Base-by-base conservation (phyloP, 2,888 invertebrate genomes). In the Scaptodrosophila latifasciaeformis region DNA sequence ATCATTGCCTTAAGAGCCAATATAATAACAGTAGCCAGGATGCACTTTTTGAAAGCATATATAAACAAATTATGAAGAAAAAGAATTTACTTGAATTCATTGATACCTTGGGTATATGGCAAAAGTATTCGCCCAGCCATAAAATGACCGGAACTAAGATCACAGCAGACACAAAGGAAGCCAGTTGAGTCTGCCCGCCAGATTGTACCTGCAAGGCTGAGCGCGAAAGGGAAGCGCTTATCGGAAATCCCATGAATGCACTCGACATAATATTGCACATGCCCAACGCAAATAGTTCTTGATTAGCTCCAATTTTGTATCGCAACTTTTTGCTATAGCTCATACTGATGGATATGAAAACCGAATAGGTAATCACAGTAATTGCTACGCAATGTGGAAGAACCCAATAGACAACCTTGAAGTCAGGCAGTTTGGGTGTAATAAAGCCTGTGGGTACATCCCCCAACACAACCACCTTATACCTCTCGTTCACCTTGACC, bases 101-200 rank as follows among this genome's bases (percentile, higher is more conserved):
- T 65, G 70, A 68, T 79, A 88, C 89, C 68, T 87, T 88, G 42
- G 96, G 96, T 39, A 96, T 85, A 2, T 91, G 89, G 79, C 92
- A 90, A 80, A 96, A 93, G 71, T 92, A 90, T 2, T 93, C 93
- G 5, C 93, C 95, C 57, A 95, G 89, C 88, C 91, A 92, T 24
- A 95, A 86, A 30, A 96, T 87, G 24, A 95, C 91, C 15, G 92
- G 84, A 1, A 95, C 85, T 12, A 96, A 86, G 45, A 95, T 85
- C 2, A 83, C 58, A 67, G 92, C 92, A 0, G 94, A 93, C 44
- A 95, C 88, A 18, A 94, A 75, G 5, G 93, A 92, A 15, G 93
- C 92, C 52, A 92, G 75, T 87, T 95, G 95, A 1, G 94, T 93
- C 77, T 89, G 90, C 37, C 94, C 94, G 2, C 95, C 95, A 1